Conservation (phyloP, 1,140 invertebrate genomes). For the Bacillus rossius region DNA sequence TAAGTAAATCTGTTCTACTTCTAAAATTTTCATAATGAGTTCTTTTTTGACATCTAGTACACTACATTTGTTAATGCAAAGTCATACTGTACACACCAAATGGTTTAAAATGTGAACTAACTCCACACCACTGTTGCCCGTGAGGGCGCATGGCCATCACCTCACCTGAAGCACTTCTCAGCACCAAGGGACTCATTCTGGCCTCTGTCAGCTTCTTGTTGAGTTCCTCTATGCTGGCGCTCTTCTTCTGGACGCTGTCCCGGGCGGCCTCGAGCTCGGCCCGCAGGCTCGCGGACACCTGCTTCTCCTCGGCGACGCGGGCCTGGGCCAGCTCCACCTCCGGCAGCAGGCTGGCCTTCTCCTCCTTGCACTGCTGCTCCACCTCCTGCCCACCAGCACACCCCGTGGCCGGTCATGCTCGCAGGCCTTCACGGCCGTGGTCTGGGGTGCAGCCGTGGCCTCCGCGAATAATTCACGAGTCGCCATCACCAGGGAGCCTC, state of each 20-base stretch:
- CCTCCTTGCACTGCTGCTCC: slow-evolving; percentile 65
- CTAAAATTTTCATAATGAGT: neutral
- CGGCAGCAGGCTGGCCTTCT: slow-evolving; percentile 57
- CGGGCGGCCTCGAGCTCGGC: slow-evolving; percentile 53
- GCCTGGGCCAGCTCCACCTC: slow-evolving; percentile 55
- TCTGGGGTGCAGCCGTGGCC: no score
- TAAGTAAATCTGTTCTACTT: neutral
- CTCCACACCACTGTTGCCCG: slow-evolving; percentile 1
- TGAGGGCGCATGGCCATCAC: slow-evolving; percentile 55
- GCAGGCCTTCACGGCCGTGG: no score
- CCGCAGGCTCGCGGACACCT: slow-evolving; percentile 53
- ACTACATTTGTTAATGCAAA: no score
- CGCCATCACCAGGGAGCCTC: no score
- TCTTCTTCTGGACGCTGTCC: slow-evolving; percentile 52
- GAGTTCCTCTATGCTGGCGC: slow-evolving; percentile 59
- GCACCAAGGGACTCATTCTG: slow-evolving; percentile 32
- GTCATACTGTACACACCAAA: no score
- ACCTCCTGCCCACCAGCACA: slow-evolving; percentile 46
- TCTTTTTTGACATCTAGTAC: neutral
- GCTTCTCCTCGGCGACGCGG: slow-evolving; percentile 62
- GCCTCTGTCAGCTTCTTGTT: slow-evolving; percentile 53
- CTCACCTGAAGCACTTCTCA: slow-evolving; percentile 8
- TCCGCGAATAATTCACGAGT: no score
- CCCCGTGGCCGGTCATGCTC: no score
- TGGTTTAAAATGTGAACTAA: neutral